Percentiles rank a stretch among this genome's conserved stretches.
These are phyloP conservation scores for Campylorhamphus procurvoides DNA, from an alignment of 2,113 vertebrate genomes.

Conservation along the genomic window DNA sequence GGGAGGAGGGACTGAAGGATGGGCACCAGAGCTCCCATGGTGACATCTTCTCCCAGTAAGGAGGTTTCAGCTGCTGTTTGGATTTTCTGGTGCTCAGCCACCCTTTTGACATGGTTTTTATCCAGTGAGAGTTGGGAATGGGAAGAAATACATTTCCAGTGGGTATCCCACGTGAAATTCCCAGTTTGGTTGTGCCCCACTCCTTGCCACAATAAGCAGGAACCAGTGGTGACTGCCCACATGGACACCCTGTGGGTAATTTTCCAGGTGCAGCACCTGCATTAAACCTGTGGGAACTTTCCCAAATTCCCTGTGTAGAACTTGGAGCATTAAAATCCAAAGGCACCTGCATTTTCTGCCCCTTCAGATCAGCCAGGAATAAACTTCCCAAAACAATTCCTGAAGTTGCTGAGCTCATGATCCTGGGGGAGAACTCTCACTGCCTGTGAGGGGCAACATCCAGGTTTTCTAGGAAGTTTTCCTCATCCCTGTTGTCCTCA, in stretches of 20 bases:
- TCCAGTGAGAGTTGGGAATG: not conserved
- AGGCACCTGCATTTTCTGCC: not conserved
- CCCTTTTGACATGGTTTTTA: accelerated
- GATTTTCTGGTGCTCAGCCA: not conserved
- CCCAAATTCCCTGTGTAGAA: not conserved
- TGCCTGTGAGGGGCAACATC: not conserved
- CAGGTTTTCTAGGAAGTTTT: not conserved
- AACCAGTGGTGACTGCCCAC: not conserved
- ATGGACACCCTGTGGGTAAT: accelerated
- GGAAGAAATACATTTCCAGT: accelerated
- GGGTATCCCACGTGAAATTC: accelerated
- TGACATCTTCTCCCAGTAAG: constrained; percentile 98
- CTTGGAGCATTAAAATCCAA: not conserved
- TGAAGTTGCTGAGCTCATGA: not conserved
- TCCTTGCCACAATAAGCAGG: not conserved
- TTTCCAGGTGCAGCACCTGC: not conserved
- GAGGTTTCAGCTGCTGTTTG: not conserved
- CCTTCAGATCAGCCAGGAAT: not conserved
- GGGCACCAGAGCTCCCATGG: constrained; percentile 95
- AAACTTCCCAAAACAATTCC: not conserved
- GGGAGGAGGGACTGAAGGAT: constrained; percentile 96
- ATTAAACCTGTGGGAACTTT: not conserved
- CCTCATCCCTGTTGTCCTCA: not conserved
- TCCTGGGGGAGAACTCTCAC: not conserved
- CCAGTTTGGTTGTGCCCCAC: not conserved